Evolutionary conservation across 2,888 invertebrate genomes (phyloP).

Genomic region (Cyclophora albipunctata): DNA sequence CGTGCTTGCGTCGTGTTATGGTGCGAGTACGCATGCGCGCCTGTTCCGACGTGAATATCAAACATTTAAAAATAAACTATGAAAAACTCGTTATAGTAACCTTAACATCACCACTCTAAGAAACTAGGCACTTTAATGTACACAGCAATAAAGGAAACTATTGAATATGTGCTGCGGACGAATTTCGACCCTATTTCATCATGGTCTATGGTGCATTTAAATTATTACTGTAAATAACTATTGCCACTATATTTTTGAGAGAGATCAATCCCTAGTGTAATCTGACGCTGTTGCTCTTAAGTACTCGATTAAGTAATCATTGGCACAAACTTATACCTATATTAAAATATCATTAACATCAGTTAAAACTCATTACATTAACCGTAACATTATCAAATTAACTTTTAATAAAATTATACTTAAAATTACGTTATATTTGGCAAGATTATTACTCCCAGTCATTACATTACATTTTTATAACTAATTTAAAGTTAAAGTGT

Average conservation of each 20-base stretch:
- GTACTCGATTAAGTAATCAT: no score
- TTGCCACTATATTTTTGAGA: no score
- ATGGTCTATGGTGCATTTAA: slow-evolving; percentile 3
- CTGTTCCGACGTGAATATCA: slow-evolving; percentile 1
- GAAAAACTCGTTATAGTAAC: slow-evolving; percentile 1
- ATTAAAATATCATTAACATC: not conserved
- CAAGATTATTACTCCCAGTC: slow-evolving; percentile 5
- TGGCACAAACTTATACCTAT: no score
- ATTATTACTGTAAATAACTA: no score
- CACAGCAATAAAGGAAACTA: slow-evolving; percentile 9
- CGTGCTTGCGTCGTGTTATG: no score
- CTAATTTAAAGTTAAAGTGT: no score
- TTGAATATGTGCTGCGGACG: slow-evolving; percentile 1
- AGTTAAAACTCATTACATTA: slow-evolving; percentile 23
- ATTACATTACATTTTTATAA: no score
- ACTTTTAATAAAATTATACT: slow-evolving; percentile 21
- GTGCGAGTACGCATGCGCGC: no score
- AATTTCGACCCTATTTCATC: no score
- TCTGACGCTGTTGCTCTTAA: no score
- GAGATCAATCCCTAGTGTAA: no score
- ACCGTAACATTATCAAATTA: slow-evolving; percentile 20
- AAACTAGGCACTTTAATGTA: slow-evolving; percentile 29
- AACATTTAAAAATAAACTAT: slow-evolving; percentile 1
- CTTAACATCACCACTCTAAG: slow-evolving; percentile 15
- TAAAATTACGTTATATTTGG: slow-evolving; percentile 16